phyloP scores from a whole-genome alignment of 2,888 invertebrate genomes.

The Epinotia bilunana region DNA sequence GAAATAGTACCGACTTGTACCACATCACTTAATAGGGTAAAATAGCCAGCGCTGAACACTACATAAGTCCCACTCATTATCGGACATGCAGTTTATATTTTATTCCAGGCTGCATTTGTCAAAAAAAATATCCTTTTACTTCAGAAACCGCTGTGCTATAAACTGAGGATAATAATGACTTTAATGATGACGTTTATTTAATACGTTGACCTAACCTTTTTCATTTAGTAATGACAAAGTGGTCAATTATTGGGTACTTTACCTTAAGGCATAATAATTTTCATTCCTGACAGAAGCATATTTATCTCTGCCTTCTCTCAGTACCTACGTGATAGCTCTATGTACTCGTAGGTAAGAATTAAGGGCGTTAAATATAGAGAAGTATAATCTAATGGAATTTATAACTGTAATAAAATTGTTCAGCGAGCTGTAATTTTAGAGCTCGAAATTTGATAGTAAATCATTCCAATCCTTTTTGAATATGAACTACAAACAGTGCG shows the following conservation, averaged over 20 bases:
- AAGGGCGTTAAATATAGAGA: not conserved
- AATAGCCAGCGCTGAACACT: not conserved
- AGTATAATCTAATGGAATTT: not conserved
- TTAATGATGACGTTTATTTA: too few relatives aligned
- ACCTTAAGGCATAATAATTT: not conserved
- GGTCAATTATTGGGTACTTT: not conserved
- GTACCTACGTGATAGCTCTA: conserved; percentile 9
- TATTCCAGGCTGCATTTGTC: too few relatives aligned
- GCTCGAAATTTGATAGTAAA: too few relatives aligned
- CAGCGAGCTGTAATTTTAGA: not conserved
- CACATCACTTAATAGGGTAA: not conserved
- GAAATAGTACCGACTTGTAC: conserved; percentile 26
- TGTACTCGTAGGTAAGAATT: not conserved
- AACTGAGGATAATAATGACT: too few relatives aligned
- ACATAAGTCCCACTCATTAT: too few relatives aligned
- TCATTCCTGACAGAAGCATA: not conserved
- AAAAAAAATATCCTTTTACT: too few relatives aligned
- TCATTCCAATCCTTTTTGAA: too few relatives aligned
- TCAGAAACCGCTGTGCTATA: too few relatives aligned
- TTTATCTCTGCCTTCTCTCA: not conserved
- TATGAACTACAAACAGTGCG: too few relatives aligned
- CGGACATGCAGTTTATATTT: too few relatives aligned
- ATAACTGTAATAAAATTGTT: not conserved
- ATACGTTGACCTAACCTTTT: not conserved
- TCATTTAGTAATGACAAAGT: not conserved